Evolutionary conservation across 2,113 vertebrate genomes (phyloP).

Genomic region (Apteryx mantelli): DNA sequence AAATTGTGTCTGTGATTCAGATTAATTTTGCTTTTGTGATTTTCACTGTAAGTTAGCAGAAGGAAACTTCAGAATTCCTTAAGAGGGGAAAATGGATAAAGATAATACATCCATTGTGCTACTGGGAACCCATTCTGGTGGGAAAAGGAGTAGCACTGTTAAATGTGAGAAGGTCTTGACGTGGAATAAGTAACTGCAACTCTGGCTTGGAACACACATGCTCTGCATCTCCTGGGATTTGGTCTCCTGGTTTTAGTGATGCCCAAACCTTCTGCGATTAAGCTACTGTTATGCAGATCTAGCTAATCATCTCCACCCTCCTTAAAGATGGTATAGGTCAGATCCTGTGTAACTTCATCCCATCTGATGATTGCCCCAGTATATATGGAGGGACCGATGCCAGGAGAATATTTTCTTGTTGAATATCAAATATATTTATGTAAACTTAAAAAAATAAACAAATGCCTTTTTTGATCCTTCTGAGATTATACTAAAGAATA

Average conservation of each 20-base stretch:
- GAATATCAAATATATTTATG: neutral
- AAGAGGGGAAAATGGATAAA: neutral
- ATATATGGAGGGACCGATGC: neutral
- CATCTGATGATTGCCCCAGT: neutral
- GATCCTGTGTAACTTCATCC: neutral
- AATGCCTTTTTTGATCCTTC: neutral
- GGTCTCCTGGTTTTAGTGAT: neutral
- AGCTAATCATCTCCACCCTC: neutral
- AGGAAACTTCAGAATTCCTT: neutral
- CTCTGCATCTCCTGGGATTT: neutral
- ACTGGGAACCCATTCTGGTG: neutral
- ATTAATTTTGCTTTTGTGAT: neutral
- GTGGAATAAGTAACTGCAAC: neutral
- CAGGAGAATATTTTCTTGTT: neutral
- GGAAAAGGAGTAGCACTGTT: neutral
- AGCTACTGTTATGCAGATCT: neutral
- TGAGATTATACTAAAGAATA: conserved; percentile 33
- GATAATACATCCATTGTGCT: neutral
- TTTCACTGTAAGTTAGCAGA: neutral
- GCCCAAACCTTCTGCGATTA: neutral
- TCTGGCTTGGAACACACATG: neutral
- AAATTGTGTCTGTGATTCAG: neutral
- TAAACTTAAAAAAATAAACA: conserved; percentile 42
- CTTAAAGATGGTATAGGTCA: neutral
- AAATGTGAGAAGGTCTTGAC: neutral